Evolutionary conservation across 2,797 vertebrate genomes (phyloP), one percentile per base, ranked within the genome.

Genomic region (Eptatretus atami): DNA sequence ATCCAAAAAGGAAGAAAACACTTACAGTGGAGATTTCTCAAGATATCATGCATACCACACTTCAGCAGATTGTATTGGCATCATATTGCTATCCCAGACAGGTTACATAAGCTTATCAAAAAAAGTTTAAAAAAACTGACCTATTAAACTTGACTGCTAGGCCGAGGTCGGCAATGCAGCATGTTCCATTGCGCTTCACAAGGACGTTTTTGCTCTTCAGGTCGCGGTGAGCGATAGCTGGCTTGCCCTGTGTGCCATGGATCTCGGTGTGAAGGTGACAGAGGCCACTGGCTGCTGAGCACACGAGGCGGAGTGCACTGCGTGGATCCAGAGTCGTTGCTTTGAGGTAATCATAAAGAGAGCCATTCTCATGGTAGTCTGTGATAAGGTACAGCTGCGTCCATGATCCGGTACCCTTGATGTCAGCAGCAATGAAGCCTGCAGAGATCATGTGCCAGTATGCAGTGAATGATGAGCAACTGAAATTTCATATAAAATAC

Each of bases 361-460:
- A 96, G 6, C 90, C 90, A 0, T 80, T 93, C 74, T 96, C 90
- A 2, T 96, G 88, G 70, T 95, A 94, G 75, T 95, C 86, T 0
- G 88, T 94, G 70, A 96, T 95, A 53, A 96, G 77, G 71, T 90
- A 96, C 6, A 96, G 72, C 71, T 96, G 90, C 63, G 90, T 95
- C 86, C 85, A 94, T 2, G 90, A 95, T 24, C 88, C 86, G 1
- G 90, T 96, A 24, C 90, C 88, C 74, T 95, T 95, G 67, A 95
- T 96, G 71, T 95, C 90, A 2, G 88, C 85, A 1, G 90, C 90
- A 67, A 96, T 96, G 70, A 95, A 96, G 11, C 90, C 88, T 96
- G 75, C 57, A 25, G 57, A 25, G 25, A 25, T 25, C n/a, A 12
- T n/a, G 25, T 12, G 9, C 10, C 63, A 64, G 19, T n/a, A 60